Conservation (phyloP, 2,113 vertebrate genomes). For the Chloroceryle aenea region DNA sequence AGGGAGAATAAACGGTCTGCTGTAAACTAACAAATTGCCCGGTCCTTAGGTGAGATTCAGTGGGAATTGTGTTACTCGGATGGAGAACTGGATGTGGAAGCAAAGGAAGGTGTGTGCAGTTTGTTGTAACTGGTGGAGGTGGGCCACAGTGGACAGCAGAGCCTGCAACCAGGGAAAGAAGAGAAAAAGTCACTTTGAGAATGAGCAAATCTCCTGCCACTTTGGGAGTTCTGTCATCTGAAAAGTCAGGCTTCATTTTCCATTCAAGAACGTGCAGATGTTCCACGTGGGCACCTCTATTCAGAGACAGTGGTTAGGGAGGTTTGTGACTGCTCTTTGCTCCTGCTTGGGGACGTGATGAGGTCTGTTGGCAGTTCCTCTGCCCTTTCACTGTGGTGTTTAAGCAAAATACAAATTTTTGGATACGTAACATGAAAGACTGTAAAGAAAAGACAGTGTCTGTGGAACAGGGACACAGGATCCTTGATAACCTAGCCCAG, state of each 20-base stretch:
- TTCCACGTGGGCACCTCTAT: not conserved
- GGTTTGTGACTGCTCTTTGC: not conserved
- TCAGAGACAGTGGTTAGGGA: accelerated
- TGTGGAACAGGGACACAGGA: not conserved
- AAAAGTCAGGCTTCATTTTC: not conserved
- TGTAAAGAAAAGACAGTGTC: accelerated
- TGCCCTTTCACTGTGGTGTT: not conserved
- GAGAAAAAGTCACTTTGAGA: not conserved
- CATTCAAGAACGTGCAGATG: not conserved
- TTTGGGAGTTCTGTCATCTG: not conserved
- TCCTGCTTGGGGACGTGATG: not conserved
- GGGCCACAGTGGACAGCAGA: not conserved
- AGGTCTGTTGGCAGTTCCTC: not conserved
- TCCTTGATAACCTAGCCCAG: not conserved
- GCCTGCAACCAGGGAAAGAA: not conserved
- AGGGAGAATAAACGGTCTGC: not conserved
- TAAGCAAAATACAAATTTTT: not conserved
- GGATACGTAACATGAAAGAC: accelerated
- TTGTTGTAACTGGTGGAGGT: not conserved
- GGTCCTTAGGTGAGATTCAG: not conserved
- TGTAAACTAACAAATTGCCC: not conserved
- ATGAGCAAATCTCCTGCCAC: not conserved
- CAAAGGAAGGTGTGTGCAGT: accelerated
- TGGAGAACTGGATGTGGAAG: not conserved
- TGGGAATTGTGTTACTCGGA: not conserved